Evolutionary conservation across 2,113 vertebrate genomes (phyloP), one percentile per base, ranked within the genome.

Genomic region (Rhabdornis inornatus): DNA sequence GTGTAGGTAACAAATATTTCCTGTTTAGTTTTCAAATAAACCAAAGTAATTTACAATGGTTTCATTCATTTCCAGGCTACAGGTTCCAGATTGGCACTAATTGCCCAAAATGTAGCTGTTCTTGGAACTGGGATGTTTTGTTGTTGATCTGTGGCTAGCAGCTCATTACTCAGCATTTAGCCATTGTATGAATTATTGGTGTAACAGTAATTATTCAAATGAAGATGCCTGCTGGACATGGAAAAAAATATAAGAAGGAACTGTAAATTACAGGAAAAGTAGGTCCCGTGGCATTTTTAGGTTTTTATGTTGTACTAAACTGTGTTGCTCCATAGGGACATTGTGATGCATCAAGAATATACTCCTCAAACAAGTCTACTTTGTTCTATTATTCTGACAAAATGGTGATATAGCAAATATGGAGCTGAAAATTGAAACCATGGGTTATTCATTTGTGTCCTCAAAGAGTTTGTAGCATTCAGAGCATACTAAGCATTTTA

Each of bases 261-360:
- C 97, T 99, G 83, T 98, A 99, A 97, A 96, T 95, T 25, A 97
- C 98, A 78, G 98, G 98, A 90, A 99, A 99, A 98, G 98, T 99
- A 49, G 19, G 84, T 37, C 81, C 33, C 5, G 7, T 33, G 42
- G 42, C 5, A 4, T 28, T 60, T 79, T 71, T 28, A 27, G 50
- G 28, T 6, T 87, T 76, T 72, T 68, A 49, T 33, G 22, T 35
- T 30, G 4, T 53, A 31, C 22, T 55, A 28, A 30, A 60, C 6
- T 23, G 7, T 53, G 17, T 31, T 76, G 60, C 37, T 71, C 79
- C 64, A 65, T 8, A 87, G 39, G 20, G 18, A 53, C 15, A 37
- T 13, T 18, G 15, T 14, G n/a, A 33, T 45, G 18, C 60, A 52
- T 63, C 22, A 75, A 40, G 23, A 65, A 69, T 39, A 37, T 40